Evolutionary conservation across 1,140 invertebrate species (phyloP), one percentile per base, ranked within the genome.

Genomic region (Manduca sexta): DNA sequence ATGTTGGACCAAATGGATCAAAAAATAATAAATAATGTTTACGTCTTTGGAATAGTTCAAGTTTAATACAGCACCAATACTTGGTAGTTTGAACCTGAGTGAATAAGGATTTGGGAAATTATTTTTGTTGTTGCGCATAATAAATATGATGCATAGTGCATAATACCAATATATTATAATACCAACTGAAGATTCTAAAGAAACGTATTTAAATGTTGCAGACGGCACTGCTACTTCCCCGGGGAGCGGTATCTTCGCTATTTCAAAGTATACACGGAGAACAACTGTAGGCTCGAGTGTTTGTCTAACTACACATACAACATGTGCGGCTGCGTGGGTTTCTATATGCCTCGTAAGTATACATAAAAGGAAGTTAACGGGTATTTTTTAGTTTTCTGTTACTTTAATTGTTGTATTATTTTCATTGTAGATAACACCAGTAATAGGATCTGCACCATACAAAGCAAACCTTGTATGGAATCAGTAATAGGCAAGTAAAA

Each of bases 221-320:
- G 78, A 49, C 73, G 89, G 0, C 86, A 88, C 35, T 90, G 89
- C 56, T 90, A 83, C 59, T 88, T 90, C 12, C 72, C 78, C 8
- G 48, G 69, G 6, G 89, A 90, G 49, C 73, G 86, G 7, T 50
- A 65, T 7, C 60, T 91, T 8, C 69, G 70, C 16, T 90, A 85
- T 60, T 91, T 88, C 55, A 80, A 86, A 49, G 88, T 88, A 3
- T 93, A 93, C 60, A 92, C 90, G 0, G 89, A 91, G 56, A 85
- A 86, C 34, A 60, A 69, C 13, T 66, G 62, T 34, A 13, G 29
- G 29, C n/a, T 56, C 4, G 55, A 66, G 15, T 60, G 60, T 15
- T 34, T 48, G 10, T 34, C 45, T 4, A 40, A 53, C 4, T 47
- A 26, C 11, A 60, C 59, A 0, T 92, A 91, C 55, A 68, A 87